phyloP scores from a whole-genome alignment of 2,797 vertebrate genomes.

The Leucoraja ocellata region DNA sequence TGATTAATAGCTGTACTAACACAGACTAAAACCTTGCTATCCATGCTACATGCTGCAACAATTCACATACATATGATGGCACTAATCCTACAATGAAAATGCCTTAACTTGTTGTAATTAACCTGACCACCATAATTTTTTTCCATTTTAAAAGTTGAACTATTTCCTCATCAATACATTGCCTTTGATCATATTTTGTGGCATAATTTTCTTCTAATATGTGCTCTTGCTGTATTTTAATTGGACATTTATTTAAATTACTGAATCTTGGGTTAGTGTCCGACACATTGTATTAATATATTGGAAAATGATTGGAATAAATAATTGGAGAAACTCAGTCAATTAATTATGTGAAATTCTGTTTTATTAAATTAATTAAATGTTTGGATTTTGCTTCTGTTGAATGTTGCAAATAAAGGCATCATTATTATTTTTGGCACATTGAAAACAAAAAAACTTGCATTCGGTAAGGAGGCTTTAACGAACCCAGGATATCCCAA shows the following conservation, averaged over 20 bases:
- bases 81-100: slow-evolving; percentile 39
- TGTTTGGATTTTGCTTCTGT: neutral
- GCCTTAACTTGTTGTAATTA: slow-evolving; percentile 45
- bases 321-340: neutral
- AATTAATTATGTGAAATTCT: neutral
- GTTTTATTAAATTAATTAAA: neutral
- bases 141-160: neutral
- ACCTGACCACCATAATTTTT: neutral
- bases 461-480: too few relatives aligned
- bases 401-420: neutral
- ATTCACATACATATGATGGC: slow-evolving; percentile 47
- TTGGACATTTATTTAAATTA: neutral
- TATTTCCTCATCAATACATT: neutral
- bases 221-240: neutral
- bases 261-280: neutral
- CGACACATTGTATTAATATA: neutral
- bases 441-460: neutral
- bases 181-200: neutral
- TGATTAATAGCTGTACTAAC: slow-evolving; percentile 39
- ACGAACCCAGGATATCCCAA: too few relatives aligned
- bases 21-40: slow-evolving; percentile 44
- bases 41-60: slow-evolving; percentile 49
- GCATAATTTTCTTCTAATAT: neutral
- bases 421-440: neutral
- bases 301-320: neutral